Conservation (phyloP, 2,113 vertebrate genomes). For the Oryzias celebensis region DNA sequence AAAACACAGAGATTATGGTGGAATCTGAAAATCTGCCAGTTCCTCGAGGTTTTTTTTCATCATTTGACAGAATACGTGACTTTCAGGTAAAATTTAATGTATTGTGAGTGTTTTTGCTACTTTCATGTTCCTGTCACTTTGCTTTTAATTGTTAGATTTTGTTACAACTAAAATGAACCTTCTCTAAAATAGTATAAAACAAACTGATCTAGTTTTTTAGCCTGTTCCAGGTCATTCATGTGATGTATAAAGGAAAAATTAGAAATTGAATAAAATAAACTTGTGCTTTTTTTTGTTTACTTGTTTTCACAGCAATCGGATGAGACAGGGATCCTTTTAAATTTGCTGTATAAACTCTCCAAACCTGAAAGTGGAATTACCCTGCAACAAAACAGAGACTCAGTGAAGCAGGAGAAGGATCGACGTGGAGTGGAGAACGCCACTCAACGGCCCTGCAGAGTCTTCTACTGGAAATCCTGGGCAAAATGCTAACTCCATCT, state of each 20-base stretch:
- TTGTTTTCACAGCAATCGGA: constrained; percentile 21
- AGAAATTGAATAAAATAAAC: too few relatives aligned
- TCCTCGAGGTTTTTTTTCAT: constrained; percentile 11
- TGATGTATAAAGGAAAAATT: too few relatives aligned
- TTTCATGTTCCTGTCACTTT: background rate
- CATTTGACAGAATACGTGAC: constrained; percentile 13
- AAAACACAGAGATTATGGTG: constrained; percentile 1
- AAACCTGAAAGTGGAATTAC: constrained; percentile 14
- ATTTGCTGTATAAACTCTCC: constrained; percentile 31
- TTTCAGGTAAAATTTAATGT: constrained; percentile 34
- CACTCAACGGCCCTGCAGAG: constrained; percentile 34
- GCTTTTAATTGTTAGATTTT: too few relatives aligned
- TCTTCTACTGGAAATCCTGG: constrained; percentile 70
- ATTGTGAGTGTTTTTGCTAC: background rate
- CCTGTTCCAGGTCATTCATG: too few relatives aligned
- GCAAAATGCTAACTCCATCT: constrained; percentile 46
- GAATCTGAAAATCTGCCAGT: constrained; percentile 16
- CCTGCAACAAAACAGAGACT: background rate
- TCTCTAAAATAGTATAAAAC: too few relatives aligned
- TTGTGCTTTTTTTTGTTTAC: background rate
- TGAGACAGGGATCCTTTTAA: constrained; percentile 4
- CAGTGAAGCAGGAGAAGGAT: constrained; percentile 32
- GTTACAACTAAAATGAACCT: too few relatives aligned
- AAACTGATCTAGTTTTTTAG: too few relatives aligned
- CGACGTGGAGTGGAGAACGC: constrained; percentile 17